These are phyloP conservation scores for Platycnemis pennipes DNA, from an alignment of 2,888 invertebrate species.

Conservation along the genomic window DNA sequence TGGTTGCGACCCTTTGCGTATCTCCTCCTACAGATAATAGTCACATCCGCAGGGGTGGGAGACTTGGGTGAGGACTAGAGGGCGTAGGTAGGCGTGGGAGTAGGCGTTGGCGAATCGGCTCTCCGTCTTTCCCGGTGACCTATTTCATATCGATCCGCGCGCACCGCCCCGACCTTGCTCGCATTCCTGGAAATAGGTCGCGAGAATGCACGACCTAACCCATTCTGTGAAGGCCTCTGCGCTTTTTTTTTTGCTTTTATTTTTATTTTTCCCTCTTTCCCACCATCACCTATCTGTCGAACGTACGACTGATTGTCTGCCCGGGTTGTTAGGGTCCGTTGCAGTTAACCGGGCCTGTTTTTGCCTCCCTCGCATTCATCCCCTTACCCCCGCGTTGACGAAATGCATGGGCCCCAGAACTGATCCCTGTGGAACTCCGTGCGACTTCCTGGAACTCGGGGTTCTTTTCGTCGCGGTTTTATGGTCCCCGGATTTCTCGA, in stretches of 20 bases:
- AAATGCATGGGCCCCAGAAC: background rate
- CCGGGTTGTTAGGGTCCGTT: too few species aligned
- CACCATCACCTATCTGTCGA: background rate
- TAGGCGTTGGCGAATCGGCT: background rate
- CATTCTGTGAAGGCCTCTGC: background rate
- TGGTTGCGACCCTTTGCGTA: background rate
- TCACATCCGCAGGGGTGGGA: too few species aligned
- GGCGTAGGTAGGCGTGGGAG: background rate
- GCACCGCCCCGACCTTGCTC: conserved; percentile 1
- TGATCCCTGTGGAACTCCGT: background rate
- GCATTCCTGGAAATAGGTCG: conserved; percentile 18
- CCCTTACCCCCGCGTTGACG: background rate
- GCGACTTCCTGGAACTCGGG: background rate
- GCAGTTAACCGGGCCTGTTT: background rate
- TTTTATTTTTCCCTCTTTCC: background rate
- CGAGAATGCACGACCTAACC: conserved; percentile 10
- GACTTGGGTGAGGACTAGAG: background rate
- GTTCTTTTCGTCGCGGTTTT: too few species aligned
- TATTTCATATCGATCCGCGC: background rate
- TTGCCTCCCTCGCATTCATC: background rate
- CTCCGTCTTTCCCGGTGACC: background rate
- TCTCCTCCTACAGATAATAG: too few species aligned
- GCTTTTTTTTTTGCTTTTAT: background rate
- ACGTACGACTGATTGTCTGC: background rate
- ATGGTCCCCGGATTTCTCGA: too few species aligned